Evolutionary conservation across 2,113 vertebrate species (phyloP), one percentile per base, ranked within the genome.

Genomic region (Chloebia gouldiae): DNA sequence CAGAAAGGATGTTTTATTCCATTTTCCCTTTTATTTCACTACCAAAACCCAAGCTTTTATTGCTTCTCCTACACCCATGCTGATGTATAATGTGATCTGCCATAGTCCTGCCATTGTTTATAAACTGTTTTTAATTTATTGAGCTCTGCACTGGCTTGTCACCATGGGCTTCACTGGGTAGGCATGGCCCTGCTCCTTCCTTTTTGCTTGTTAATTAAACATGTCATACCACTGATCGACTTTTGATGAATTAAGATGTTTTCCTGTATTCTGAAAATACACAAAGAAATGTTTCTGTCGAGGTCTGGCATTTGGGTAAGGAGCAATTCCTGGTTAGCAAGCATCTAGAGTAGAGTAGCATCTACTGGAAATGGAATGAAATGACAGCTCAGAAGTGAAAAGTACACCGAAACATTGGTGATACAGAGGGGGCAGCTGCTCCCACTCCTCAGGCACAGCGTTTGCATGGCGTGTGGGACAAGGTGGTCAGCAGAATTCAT

Each of bases 311-410:
- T 31, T 86, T 14, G 54, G 88, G 78, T 65, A 81, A 78, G 88
- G 40, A 85, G 51, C 3, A 22, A 69, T 61, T 73, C 40, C 63
- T 30, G 65, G 72, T 73, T 50, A 78, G 66, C 5, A 2, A 80
- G 47, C 66, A 50, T 88, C 80, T 82, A 81, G 88, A 73, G 59
- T 60, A 91, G 53, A 86, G 57, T 69, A 88, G 81, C 75, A 87
- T 87, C 50, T 93, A 88, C 95, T 92, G 91, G 86, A 78, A 81
- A 68, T 63, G 24, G 49, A 90, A 66, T 10, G 60, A 70, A 92
- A 93, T 93, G 57, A 96, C 81, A 91, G 91, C 68, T 89, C 50
- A 11, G 33, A 44, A 69, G 49, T 71, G 24, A 59, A 82, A 93
- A 75, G 61, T 6, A 5, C 45, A 60, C 30, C 16, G 27, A 78